Conservation (phyloP, 2,113 vertebrate species). For the Callocephalon fimbriatum region DNA sequence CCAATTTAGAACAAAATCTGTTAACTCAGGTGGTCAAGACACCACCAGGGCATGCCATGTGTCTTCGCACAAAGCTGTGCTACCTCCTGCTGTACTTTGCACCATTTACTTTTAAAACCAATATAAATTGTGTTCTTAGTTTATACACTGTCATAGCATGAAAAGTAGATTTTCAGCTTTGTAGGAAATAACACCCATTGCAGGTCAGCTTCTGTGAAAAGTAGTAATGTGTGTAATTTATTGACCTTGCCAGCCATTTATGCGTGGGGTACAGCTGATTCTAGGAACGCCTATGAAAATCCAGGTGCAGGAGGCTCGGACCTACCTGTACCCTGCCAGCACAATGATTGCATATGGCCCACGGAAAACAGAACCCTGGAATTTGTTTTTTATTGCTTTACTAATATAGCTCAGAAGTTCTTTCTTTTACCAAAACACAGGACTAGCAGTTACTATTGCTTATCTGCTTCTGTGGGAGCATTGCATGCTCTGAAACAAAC, state of each 20-base stretch:
- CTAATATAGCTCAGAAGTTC: not conserved
- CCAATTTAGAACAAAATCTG: too few relatives aligned
- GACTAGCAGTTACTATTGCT: not conserved
- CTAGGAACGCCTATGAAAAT: accelerated
- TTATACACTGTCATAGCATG: not conserved
- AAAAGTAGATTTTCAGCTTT: not conserved
- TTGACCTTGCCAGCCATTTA: not conserved
- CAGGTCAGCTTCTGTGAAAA: not conserved
- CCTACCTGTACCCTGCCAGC: not conserved
- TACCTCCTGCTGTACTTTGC: not conserved
- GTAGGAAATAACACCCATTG: not conserved
- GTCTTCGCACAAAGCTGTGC: not conserved
- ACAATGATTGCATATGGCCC: accelerated
- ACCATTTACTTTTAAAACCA: not conserved
- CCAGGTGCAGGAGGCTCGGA: not conserved
- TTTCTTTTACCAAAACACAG: not conserved
- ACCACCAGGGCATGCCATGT: accelerated
- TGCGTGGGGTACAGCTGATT: accelerated
- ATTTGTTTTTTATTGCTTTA: not conserved
- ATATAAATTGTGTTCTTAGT: not conserved
- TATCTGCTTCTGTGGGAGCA: not conserved
- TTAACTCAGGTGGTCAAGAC: too few relatives aligned
- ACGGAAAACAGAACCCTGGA: not conserved
- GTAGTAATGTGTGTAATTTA: not conserved
- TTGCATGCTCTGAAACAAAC: not conserved